These are phyloP conservation scores for Lophura nycthemera DNA, from an alignment of 2,113 vertebrate genomes.

Conservation along the genomic window DNA sequence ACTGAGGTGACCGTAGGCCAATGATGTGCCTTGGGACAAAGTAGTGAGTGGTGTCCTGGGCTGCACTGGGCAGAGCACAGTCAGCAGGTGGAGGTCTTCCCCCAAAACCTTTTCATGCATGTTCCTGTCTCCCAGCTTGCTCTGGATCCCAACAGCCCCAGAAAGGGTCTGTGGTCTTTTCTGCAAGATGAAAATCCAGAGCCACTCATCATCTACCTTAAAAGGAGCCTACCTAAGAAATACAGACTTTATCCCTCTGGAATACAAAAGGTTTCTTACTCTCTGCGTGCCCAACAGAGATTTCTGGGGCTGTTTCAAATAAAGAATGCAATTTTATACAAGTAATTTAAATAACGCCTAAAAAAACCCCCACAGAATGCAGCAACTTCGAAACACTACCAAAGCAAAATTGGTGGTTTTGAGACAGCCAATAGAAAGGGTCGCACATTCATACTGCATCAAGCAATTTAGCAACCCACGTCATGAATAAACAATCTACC, in stretches of 20 bases:
- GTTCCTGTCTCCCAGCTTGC: background rate
- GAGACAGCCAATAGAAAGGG: background rate
- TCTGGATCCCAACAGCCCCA: too few relatives aligned
- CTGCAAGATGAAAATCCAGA: background rate
- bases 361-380: background rate
- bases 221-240: background rate
- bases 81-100: background rate
- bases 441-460: background rate
- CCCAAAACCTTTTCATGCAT: background rate
- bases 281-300: background rate
- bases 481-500: background rate
- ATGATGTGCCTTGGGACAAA: background rate
- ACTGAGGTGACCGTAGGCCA: background rate
- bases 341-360: background rate
- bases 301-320: background rate
- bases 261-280: background rate
- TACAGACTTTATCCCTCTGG: background rate
- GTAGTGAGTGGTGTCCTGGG: background rate
- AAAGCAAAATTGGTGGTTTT: background rate
- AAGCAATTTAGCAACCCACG: background rate
- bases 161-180: background rate
- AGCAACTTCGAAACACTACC: background rate
- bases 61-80: background rate
- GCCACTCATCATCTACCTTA: rapidly evolving
- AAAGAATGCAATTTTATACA: background rate